Percentiles rank a stretch among this genome's conserved stretches.
phyloP scores from a whole-genome alignment of 1,140 invertebrate species.

The Aphaenogaster ashmeadi region DNA sequence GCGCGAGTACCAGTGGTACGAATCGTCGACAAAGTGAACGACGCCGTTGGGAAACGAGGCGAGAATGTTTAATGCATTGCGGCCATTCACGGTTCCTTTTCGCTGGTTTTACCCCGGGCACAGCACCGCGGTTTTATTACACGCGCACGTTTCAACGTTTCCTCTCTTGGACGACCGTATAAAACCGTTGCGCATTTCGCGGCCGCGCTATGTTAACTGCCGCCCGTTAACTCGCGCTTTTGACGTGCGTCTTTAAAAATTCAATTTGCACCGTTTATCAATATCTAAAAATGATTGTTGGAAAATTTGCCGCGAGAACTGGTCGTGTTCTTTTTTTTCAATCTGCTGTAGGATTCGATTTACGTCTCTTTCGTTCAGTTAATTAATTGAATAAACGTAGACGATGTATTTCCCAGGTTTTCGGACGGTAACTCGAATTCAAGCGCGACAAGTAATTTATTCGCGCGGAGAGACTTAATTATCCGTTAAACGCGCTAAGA shows the following conservation, averaged over 20 bases:
- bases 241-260: slow-evolving; percentile 16
- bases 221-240: slow-evolving; percentile 32
- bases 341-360: not conserved
- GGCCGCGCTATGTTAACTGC: slow-evolving; percentile 35
- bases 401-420: not conserved
- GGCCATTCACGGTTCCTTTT: slow-evolving; percentile 45
- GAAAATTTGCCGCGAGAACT: not conserved
- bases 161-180: slow-evolving; percentile 21
- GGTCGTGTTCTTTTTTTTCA: not conserved
- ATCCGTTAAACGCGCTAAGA: slow-evolving; percentile 59
- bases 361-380: not conserved
- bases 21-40: slow-evolving; percentile 33
- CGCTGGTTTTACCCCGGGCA: slow-evolving; percentile 22
- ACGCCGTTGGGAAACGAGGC: slow-evolving; percentile 8
- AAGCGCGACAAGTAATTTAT: slow-evolving; percentile 49
- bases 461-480: slow-evolving; percentile 52
- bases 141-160: slow-evolving; percentile 38
- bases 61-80: slow-evolving; percentile 49
- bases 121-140: slow-evolving; percentile 41
- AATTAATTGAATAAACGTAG: not conserved
- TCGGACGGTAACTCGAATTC: not conserved
- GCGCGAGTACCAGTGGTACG: not conserved
- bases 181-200: slow-evolving; percentile 10
- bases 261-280: slow-evolving; percentile 40
- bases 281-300: not conserved